A percentile compares a stretch with the other conserved stretches of the same genome.
These are phyloP conservation scores for Palythoa grandiflora DNA, from an alignment of 92 coral and sea anemone genomes.

Conservation along the genomic window DNA sequence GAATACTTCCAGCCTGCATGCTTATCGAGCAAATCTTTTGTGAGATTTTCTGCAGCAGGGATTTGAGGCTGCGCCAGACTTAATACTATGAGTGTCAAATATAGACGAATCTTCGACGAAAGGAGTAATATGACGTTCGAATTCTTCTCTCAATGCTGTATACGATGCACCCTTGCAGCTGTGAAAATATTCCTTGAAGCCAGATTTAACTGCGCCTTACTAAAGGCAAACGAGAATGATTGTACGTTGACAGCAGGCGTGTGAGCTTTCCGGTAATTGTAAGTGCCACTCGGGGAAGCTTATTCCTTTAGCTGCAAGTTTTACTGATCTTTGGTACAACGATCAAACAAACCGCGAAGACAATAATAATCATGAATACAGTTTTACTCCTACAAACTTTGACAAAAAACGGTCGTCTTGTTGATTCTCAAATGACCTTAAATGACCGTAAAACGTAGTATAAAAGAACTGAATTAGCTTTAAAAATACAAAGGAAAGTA, in stretches of 20 bases:
- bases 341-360: no score
- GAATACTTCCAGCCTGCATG: conserved; percentile 72
- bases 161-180: conserved; percentile 22
- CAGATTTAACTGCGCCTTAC: conserved; percentile 48
- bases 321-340: no score
- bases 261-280: conserved; percentile 48
- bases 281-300: no score
- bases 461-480: no score
- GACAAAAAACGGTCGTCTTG: no score
- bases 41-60: conserved; percentile 45
- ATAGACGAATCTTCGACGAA: conserved; percentile 8
- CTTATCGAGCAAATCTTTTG: not conserved
- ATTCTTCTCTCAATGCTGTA: conserved; percentile 33
- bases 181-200: conserved; percentile 48
- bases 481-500: no score
- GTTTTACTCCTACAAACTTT: no score
- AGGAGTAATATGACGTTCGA: conserved; percentile 17
- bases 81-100: conserved; percentile 65
- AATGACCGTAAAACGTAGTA: no score
- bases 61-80: conserved; percentile 73
- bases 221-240: conserved; percentile 7
- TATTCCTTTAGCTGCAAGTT: no score
- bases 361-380: no score
- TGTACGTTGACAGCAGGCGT: conserved; percentile 20
- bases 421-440: no score